Base-by-base conservation (phyloP, 2,797 vertebrate species). In the Phrynocephalus forsythii region DNA sequence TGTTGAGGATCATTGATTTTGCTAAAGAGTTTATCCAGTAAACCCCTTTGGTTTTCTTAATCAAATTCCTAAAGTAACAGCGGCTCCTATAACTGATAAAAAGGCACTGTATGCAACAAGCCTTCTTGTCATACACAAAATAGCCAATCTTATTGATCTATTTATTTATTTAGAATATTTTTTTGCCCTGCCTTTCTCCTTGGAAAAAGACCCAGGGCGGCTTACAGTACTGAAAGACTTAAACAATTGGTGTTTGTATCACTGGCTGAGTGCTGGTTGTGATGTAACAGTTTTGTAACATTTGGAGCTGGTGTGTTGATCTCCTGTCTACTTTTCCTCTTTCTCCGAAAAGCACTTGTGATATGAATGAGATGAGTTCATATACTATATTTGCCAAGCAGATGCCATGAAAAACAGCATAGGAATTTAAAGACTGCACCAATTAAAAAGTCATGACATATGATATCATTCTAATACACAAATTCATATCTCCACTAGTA, bases 201-300 rank as follows among this genome's bases (percentile, higher is more conserved):
- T 44, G 38, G 38, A 44, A 44, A 44, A 44, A 4, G 38, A 44
- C 38, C 38, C 38, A 44, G 38, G 38, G 38, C 38, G 5, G 38
- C 38, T 44, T 44, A 44, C 38, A 44, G 38, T 44, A 44, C 38
- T 44, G 38, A 44, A 44, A 44, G 38, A 44, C 38, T 44, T 44
- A 5, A 44, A 44, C 38, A 44, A 5, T 44, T 44, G 83, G 11
- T 38, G 9, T 38, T 72, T 88, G 30, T 90, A 73, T 80, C 89
- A 72, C 82, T 0, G 4, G 2, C 1, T 68, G 48, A 24, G 0
- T 77, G 68, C n/a, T 30, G 26, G 50, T 56, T 56, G 52, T 56
- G 28, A 83, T 71, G 1, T 71, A 48, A 71, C 13, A 44, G 48
- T 5, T 83, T 52, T 83, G 15, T 20, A 50, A 30, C 52, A 44